Evolutionary conservation across 2,113 vertebrate species (phyloP), one percentile per base, ranked within the genome.

Genomic region (Mionectes macconnelli): DNA sequence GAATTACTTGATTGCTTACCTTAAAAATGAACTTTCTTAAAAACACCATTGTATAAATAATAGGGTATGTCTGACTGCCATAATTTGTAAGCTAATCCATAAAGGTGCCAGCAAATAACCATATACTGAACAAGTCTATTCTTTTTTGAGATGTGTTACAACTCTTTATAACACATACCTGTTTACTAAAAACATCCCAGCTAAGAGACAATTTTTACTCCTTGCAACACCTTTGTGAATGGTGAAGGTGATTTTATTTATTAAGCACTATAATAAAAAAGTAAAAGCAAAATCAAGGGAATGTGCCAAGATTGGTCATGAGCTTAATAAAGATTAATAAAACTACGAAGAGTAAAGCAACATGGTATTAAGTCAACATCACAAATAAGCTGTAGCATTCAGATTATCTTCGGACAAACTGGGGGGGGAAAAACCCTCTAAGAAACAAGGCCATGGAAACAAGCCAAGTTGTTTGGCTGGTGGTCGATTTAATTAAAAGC

Each of bases 1-100:
- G 94, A 93, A 79, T 94, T 90, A 88, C 70, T 94, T 87, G 44
- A 67, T 63, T 95, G 79, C 90, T 95, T 96, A 92, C 74, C 64
- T 92, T 90, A 97, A 93, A 80, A 97, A 96, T 20, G 39, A 80
- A 88, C 94, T 95, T 96, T 89, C 90, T 60, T 91, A 19, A 45
- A 60, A 84, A 94, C 75, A 9, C n/a, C 60, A 73, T 44, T 92
- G 83, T 77, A 90, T 84, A 97, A 91, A 92, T 88, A 88, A 92
- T 64, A 56, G 62, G 83, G 70, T 42, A 24, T 75, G 45, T 74
- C 52, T 92, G 86, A 74, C 72, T 20, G 1, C 75, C 45, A 8
- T 30, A 59, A 90, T 92, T 70, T 91, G 37, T 69, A 53, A 82
- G 8, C 12, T 91, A 57, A 73, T 93, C 75, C 57, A 69, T 93